phyloP scores from a whole-genome alignment of 1,140 invertebrate species.

The Sycophaga agraensis region DNA sequence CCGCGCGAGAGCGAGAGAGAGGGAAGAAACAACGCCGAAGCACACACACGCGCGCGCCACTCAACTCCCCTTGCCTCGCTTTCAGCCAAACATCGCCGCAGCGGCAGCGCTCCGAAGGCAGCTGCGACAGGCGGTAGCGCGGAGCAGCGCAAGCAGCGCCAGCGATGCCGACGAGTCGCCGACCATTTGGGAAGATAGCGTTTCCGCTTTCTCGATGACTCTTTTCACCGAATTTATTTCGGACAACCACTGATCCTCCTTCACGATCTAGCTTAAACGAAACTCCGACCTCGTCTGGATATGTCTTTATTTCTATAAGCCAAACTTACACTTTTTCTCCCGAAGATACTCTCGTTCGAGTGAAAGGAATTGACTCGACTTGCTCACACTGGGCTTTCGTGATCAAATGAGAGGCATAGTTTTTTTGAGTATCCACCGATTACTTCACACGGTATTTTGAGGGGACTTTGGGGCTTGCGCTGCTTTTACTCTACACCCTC shows the following conservation, averaged over 20 bases:
- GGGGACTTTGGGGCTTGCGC: too few relatives aligned
- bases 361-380: neutral
- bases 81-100: slow-evolving; percentile 17
- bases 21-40: slow-evolving; percentile 18
- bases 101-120: slow-evolving; percentile 1
- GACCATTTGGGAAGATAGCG: slow-evolving; percentile 9
- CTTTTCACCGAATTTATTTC: too few relatives aligned
- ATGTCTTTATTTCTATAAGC: too few relatives aligned
- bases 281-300: too few relatives aligned
- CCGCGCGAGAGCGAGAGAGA: slow-evolving; percentile 6
- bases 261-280: too few relatives aligned
- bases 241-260: too few relatives aligned
- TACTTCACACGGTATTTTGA: too few relatives aligned
- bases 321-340: too few relatives aligned
- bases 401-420: slow-evolving; percentile 20
- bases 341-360: neutral
- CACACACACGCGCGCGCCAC: neutral
- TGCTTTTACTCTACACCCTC: too few relatives aligned
- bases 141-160: neutral
- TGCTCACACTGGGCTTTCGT: neutral
- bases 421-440: neutral
- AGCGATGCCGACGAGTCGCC: neutral
- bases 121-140: neutral
- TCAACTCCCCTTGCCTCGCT: neutral
- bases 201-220: neutral